Evolutionary conservation across 1,140 invertebrate genomes (phyloP), one percentile per base, ranked within the genome.

Genomic region (Aphelenchoides avenae): DNA sequence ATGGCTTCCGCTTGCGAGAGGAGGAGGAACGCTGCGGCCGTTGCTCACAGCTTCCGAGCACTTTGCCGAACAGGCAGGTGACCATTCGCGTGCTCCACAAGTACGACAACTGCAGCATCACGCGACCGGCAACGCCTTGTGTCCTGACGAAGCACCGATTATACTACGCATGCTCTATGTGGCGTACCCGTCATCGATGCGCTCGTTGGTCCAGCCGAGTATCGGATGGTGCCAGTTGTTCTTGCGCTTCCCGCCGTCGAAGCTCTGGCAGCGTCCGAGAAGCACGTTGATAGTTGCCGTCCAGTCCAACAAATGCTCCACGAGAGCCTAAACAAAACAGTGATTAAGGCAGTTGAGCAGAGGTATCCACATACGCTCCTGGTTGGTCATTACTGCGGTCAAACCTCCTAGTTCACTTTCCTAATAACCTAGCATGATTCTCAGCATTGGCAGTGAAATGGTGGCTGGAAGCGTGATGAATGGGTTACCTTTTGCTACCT

Each of bases 191-290:
- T 78, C 76, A 76, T 93, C 89, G 40, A 88, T 84, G 7, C 84
- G 84, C 66, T 92, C 89, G 7, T 87, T 86, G 79, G 92, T 91
- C 90, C 91, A 97, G n/a, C 92, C 92, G 5, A 98, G 81, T 27
- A 97, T 85, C 15, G 92, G 91, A 81, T 98, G 91, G 91, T 91
- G 96, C 77, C 94, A 89, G 34, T 89, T 91, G 71, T 88, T 86
- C 78, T 91, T 91, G 2, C 48, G 83, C 6, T 7, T 33, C 7
- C 15, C 24, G 29, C 33, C 31, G 9, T 39, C 41, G n/a, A 41
- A 36, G 43, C 27, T 44, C 13, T 66, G 59, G 27, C 62, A 64
- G 20, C 48, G 30, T 1, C 22, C 26, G 5, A 68, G 36, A 15
- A 72, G 27, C 20, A 20, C 30, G 49, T 68, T 68, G 26, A 68